These are phyloP conservation scores for Trichonephila inaurata DNA, from an alignment of 1,140 invertebrate genomes.

Conservation along the genomic window DNA sequence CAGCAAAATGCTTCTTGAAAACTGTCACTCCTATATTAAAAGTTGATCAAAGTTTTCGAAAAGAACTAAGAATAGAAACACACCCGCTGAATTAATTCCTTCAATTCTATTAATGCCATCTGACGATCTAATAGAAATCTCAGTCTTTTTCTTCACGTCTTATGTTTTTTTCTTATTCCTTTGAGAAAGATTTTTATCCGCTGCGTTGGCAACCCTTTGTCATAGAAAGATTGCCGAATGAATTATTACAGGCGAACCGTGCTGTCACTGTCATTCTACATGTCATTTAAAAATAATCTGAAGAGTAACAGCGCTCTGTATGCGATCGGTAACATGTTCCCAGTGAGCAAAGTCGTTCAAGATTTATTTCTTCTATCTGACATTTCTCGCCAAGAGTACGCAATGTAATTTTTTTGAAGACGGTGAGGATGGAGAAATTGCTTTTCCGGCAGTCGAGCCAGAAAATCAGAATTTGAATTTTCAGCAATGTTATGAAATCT, in stretches of 20 bases:
- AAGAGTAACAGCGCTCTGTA: constrained; percentile 25
- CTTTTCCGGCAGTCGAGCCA: neutral
- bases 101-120: neutral
- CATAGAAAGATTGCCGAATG: constrained; percentile 19
- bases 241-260: constrained; percentile 29
- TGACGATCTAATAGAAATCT: neutral
- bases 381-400: constrained; percentile 19
- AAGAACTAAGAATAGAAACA: neutral
- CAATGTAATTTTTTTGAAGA: neutral
- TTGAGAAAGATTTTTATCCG: neutral
- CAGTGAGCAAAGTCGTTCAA: neutral
- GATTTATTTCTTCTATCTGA: constrained; percentile 1
- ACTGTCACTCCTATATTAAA: neutral
- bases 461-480: neutral
- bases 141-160: neutral
- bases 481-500: neutral
- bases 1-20: neutral
- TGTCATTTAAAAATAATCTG: constrained; percentile 67
- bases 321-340: constrained; percentile 23
- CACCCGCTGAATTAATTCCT: neutral
- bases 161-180: neutral
- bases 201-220: neutral
- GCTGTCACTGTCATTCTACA: constrained; percentile 36
- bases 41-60: neutral
- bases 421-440: neutral